Evolutionary conservation across 2,113 vertebrate species (phyloP).

Genomic region (Ceyx margarethae): DNA sequence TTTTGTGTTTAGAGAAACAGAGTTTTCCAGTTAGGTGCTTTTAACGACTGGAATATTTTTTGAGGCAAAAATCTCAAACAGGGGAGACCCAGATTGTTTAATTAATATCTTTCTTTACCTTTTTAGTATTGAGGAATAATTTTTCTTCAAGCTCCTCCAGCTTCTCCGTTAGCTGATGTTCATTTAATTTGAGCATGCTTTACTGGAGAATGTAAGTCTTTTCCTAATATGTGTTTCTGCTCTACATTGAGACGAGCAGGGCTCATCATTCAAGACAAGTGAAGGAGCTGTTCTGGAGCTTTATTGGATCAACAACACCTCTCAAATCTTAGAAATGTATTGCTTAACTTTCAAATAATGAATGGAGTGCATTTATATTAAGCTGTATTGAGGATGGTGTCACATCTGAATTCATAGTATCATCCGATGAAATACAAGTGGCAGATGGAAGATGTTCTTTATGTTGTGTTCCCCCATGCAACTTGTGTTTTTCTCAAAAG

Average conservation of each 20-base stretch:
- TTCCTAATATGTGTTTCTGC: not conserved
- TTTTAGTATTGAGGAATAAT: not conserved
- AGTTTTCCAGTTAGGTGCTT: not conserved
- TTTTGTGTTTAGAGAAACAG: not conserved
- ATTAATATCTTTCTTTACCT: not conserved
- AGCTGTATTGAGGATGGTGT: not conserved
- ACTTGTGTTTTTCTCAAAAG: not conserved
- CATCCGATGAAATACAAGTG: not conserved
- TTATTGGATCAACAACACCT: not conserved
- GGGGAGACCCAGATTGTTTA: not conserved
- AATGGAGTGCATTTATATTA: not conserved
- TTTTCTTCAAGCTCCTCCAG: not conserved
- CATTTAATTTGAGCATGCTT: not conserved
- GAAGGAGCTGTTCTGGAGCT: not conserved
- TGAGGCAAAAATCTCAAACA: not conserved
- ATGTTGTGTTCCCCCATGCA: not conserved
- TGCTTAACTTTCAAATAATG: not conserved
- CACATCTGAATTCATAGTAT: not conserved
- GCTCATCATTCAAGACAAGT: not conserved
- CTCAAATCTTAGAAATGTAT: not conserved
- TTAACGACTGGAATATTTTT: not conserved
- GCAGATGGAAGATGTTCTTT: not conserved
- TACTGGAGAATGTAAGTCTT: not conserved
- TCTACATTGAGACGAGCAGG: not conserved
- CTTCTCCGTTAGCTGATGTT: not conserved